A percentile compares a stretch with the other conserved stretches of the same genome.
Evolutionary conservation across 2,797 vertebrate genomes (phyloP).

Genomic region (Delichon dasypus): DNA sequence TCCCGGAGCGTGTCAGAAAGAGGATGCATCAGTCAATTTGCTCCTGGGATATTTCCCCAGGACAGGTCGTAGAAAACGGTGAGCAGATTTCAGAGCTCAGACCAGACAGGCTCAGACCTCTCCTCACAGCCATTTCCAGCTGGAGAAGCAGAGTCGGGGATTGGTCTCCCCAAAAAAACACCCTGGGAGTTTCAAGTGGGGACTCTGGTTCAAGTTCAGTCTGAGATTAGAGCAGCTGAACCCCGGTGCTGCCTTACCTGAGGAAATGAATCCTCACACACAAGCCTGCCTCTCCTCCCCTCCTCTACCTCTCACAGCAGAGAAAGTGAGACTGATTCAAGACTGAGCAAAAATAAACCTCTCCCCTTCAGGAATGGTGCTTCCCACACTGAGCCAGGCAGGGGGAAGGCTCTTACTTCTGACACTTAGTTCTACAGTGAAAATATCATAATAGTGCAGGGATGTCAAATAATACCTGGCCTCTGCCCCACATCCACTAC

Average conservation of each 20-base stretch:
- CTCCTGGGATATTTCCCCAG: background rate
- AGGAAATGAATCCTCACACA: background rate
- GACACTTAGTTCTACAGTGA: background rate
- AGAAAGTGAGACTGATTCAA: background rate
- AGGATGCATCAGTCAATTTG: accelerated
- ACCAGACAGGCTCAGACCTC: background rate
- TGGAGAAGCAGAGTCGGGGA: background rate
- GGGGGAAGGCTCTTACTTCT: background rate
- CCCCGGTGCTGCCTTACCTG: background rate
- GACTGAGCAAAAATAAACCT: background rate
- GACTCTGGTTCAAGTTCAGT: background rate
- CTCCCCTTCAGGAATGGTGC: background rate
- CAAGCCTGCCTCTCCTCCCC: background rate
- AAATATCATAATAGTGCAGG: background rate
- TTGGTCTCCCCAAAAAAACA: background rate
- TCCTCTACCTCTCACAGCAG: background rate
- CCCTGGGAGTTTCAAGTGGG: background rate
- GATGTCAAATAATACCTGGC: background rate
- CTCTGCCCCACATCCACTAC: background rate
- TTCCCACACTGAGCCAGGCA: background rate
- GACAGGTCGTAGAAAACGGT: background rate
- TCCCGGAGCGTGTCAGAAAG: background rate
- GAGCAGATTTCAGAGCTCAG: background rate
- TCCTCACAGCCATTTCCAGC: background rate
- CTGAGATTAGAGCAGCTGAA: background rate